Evolutionary conservation across 2,797 vertebrate species (phyloP).

Genomic region (Eleutherodactylus coqui): DNA sequence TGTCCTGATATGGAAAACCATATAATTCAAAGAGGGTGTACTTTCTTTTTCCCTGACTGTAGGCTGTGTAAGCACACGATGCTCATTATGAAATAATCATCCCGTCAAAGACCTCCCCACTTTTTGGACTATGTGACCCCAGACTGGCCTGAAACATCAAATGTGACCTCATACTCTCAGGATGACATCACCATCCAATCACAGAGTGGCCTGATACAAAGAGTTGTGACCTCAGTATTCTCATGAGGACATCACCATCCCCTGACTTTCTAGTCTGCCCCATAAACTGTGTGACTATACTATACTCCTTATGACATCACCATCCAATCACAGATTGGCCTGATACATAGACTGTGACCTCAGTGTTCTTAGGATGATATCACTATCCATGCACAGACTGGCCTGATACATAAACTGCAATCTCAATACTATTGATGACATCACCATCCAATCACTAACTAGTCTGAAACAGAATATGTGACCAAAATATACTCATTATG

Average conservation of each 20-base stretch:
- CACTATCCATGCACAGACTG: no score
- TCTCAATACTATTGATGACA: background rate
- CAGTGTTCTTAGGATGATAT: background rate
- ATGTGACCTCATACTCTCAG: background rate
- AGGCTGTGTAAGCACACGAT: no score
- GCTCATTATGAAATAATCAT: no score
- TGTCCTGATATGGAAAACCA: no score
- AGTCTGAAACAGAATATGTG: background rate
- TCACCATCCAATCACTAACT: background rate
- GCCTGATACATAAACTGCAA: background rate
- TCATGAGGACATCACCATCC: background rate
- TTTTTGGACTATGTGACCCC: no score
- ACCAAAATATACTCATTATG: background rate
- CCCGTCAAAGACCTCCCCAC: no score
- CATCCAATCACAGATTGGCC: background rate
- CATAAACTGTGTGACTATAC: no score
- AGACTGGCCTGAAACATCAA: no score
- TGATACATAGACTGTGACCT: background rate
- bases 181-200: background rate
- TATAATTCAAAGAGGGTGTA: no score
- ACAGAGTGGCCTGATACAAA: no score
- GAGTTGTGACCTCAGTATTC: background rate
- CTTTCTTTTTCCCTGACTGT: no score
- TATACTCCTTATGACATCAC: background rate
- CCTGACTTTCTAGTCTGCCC: background rate